Percentiles rank a stretch among this genome's conserved stretches.
These are phyloP conservation scores for Melanchra persicariae DNA, from an alignment of 2,888 invertebrate genomes.

Conservation along the genomic window DNA sequence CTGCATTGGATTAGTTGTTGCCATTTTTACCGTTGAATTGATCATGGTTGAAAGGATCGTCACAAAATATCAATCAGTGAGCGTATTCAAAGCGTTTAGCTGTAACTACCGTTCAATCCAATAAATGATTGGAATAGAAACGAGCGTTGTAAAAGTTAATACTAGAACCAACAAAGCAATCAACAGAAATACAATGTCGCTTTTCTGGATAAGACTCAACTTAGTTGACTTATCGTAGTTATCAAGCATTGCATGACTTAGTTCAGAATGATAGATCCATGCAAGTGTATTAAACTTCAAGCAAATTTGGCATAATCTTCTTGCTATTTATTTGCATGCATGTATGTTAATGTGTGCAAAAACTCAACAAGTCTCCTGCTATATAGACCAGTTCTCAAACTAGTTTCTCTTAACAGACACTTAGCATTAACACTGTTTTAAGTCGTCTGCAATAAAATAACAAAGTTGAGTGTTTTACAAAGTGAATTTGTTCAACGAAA, in stretches of 20 bases:
- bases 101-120: slow-evolving; percentile 6
- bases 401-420: slow-evolving; percentile 25
- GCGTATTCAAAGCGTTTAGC: slow-evolving; percentile 22
- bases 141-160: neutral
- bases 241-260: slow-evolving; percentile 4
- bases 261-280: slow-evolving; percentile 8
- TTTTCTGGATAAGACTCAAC: neutral
- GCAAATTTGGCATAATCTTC: slow-evolving; percentile 14
- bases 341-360: slow-evolving; percentile 35
- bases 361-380: slow-evolving; percentile 24
- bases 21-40: slow-evolving; percentile 42
- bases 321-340: slow-evolving; percentile 33
- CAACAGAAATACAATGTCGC: neutral
- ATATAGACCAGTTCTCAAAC: slow-evolving; percentile 36
- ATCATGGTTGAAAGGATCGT: slow-evolving; percentile 19
- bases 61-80: slow-evolving; percentile 28
- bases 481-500: slow-evolving; percentile 13
- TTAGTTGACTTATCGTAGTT: neutral
- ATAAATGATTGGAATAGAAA: slow-evolving; percentile 23
- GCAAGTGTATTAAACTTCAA: slow-evolving; percentile 14
- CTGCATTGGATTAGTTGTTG: slow-evolving; percentile 37
- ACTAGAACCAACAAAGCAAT: slow-evolving; percentile 7
- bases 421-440: slow-evolving; percentile 25
- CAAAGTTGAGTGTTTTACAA: slow-evolving; percentile 19
- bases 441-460: slow-evolving; percentile 20